Conservation (phyloP, 1,140 invertebrate genomes). For the Calycopis cecrops region DNA sequence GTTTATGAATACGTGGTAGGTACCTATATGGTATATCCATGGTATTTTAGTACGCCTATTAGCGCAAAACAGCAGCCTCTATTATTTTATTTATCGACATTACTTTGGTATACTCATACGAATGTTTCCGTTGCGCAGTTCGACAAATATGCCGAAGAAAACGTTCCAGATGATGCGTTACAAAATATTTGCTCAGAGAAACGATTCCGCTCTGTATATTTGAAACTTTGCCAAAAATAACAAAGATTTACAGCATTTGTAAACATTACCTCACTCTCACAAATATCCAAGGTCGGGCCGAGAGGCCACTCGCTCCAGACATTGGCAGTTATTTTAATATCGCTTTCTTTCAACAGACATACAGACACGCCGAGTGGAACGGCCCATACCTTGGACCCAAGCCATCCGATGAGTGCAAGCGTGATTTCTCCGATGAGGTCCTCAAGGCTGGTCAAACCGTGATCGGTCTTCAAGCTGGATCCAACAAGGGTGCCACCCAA, state of each 20-base stretch:
- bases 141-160: constrained; percentile 29
- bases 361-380: constrained; percentile 92
- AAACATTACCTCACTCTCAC: constrained; percentile 66
- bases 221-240: constrained; percentile 56
- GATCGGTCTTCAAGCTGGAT: constrained; percentile 96
- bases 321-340: constrained; percentile 14
- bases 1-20: too few species aligned
- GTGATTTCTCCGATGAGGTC: constrained; percentile 94
- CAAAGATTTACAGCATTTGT: constrained; percentile 57
- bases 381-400: constrained; percentile 93
- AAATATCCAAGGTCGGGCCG: constrained; percentile 56
- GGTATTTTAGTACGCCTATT: too few species aligned
- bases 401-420: constrained; percentile 92
- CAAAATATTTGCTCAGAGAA: constrained; percentile 47
- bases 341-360: constrained; percentile 78
- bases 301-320: constrained; percentile 24
- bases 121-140: constrained; percentile 7
- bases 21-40: too few species aligned
- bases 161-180: constrained; percentile 30
- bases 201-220: constrained; percentile 44
- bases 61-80: not conserved
- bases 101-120: not conserved
- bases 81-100: not conserved
- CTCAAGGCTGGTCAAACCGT: constrained; percentile 91
- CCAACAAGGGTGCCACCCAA: constrained; percentile 96